Evolutionary conservation across 2,797 vertebrate genomes (phyloP), one percentile per base, ranked within the genome.

Genomic region (Brotula barbata): DNA sequence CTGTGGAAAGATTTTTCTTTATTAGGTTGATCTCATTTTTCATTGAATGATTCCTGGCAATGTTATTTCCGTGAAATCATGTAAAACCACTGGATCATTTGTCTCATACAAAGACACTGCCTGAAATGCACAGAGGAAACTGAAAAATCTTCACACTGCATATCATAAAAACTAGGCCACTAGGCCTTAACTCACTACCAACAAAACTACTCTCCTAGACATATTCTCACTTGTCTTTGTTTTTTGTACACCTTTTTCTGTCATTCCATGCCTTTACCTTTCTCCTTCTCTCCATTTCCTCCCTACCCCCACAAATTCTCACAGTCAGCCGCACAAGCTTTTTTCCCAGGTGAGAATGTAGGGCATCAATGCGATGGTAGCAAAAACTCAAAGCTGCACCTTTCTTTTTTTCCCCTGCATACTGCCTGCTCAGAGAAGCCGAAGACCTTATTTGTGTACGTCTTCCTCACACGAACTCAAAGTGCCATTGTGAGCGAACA

Each of bases 361-460:
- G 85, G 87, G 86, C 89, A 86, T 64, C 64, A 69, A 77, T 86
- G 71, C 75, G 80, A 87, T 66, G 73, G 82, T 78, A 75, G 68
- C 52, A 77, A 83, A 78, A 25, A 61, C 57, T 71, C 54, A 66
- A 54, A 48, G 54, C 34, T 22, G 51, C 72, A 70, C 70, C 51
- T 56, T 69, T 68, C 77, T 25, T 74, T 33, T 11, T 33, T 6
- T 33, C 31, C 63, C 37, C 50, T 8, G 15, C 59, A 54, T 65
- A 79, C 66, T 64, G 68, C 68, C 55, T 42, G 23, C 54, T 65
- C 45, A 49, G 57, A 71, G 58, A 69, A 72, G 73, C 73, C 41
- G 55, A 78, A 74, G 62, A 80, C 60, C n/a, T 37, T 42, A 22
- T 40, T 36, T 50, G 63, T 64, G 43, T 49, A 21, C 14, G 34